phyloP scores from a whole-genome alignment of 2,888 invertebrate species.

The Lithophane ornitopus region DNA sequence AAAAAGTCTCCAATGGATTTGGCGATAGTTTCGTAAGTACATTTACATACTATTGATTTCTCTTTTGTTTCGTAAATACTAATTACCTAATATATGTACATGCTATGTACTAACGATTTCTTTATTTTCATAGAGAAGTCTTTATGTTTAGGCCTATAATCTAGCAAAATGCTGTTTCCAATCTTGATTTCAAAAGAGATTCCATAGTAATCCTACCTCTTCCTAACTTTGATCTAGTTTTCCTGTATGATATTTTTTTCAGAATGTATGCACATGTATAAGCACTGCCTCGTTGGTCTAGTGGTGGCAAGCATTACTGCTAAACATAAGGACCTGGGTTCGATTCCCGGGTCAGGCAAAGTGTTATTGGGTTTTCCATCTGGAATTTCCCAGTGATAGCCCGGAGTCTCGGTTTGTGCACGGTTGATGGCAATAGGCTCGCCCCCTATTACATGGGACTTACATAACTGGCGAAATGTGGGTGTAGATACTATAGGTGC shows the following conservation, averaged over 20 bases:
- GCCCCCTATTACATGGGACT: too few relatives aligned
- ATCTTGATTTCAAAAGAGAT: background rate
- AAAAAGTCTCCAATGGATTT: conserved; percentile 82
- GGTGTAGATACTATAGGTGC: too few relatives aligned
- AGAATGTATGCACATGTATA: background rate
- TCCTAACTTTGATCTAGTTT: background rate
- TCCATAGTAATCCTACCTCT: background rate
- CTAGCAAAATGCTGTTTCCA: background rate
- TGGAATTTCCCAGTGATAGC: too few relatives aligned
- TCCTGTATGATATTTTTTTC: background rate
- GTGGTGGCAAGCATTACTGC: too few relatives aligned
- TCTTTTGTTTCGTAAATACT: conserved; percentile 33
- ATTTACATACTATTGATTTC: conserved; percentile 42
- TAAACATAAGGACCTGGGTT: too few relatives aligned
- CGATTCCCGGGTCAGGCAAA: too few relatives aligned
- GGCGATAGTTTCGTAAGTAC: conserved; percentile 85
- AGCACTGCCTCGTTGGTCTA: background rate
- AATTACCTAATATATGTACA: conserved; percentile 22
- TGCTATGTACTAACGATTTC: background rate
- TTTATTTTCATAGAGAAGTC: background rate
- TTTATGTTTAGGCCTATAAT: background rate
- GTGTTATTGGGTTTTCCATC: too few relatives aligned
- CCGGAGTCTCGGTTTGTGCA: too few relatives aligned
- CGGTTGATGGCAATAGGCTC: too few relatives aligned
- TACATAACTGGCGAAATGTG: too few relatives aligned